Evolutionary conservation across 1,140 invertebrate genomes (phyloP).

Genomic region (Idris sp.): DNA sequence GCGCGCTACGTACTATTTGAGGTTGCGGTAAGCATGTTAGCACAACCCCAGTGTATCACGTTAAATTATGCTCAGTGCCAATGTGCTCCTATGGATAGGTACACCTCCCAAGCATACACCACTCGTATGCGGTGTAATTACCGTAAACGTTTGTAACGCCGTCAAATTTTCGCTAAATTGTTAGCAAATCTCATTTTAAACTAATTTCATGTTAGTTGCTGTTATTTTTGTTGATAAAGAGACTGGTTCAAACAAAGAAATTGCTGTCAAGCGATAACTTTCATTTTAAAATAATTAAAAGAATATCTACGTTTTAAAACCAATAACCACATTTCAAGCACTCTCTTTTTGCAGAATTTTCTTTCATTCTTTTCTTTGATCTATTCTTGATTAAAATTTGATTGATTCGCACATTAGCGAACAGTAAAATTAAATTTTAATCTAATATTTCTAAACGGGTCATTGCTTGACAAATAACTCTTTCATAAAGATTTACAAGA

Average conservation of each 20-base stretch:
- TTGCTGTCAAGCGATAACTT: no score
- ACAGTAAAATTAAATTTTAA: no score
- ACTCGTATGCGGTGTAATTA: conserved; percentile 63
- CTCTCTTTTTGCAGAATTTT: no score
- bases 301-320: no score
- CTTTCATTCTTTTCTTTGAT: no score
- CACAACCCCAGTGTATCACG: conserved; percentile 77
- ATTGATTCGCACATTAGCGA: no score
- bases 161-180: conserved; percentile 56
- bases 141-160: conserved; percentile 55
- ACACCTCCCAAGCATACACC: conserved; percentile 43
- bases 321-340: no score
- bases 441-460: no score
- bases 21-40: conserved; percentile 78
- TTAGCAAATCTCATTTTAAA: conserved; percentile 29
- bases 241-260: no score
- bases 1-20: conserved; percentile 74
- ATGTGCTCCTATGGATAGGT: conserved; percentile 55
- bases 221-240: background rate
- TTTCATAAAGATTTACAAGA: background rate
- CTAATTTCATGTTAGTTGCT: background rate
- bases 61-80: conserved; percentile 78
- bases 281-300: no score
- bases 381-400: no score
- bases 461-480: no score